These are phyloP conservation scores for Prenolepis imparis DNA, from an alignment of 2,888 invertebrate genomes.

Conservation along the genomic window DNA sequence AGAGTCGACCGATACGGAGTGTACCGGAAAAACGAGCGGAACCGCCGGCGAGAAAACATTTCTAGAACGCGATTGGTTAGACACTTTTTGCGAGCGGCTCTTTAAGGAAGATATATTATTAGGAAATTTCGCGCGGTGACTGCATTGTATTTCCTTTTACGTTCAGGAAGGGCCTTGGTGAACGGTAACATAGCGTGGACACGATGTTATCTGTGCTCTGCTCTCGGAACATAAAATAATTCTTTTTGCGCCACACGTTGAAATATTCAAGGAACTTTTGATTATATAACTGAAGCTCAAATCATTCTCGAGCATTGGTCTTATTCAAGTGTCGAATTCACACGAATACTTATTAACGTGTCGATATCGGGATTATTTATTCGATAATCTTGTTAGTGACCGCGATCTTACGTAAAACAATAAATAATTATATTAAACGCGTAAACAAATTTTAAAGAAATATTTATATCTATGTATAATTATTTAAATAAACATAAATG, in stretches of 20 bases:
- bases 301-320: conserved; percentile 7
- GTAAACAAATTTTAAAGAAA: conserved; percentile 4
- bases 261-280: background rate
- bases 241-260: background rate
- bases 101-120: conserved; percentile 66
- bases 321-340: background rate
- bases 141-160: conserved; percentile 52
- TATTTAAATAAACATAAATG: conserved; percentile 1
- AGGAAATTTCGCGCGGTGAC: conserved; percentile 46
- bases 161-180: conserved; percentile 45
- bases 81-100: conserved; percentile 60
- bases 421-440: conserved; percentile 1
- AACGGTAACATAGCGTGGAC: conserved; percentile 4
- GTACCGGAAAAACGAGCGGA: conserved; percentile 69
- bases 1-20: conserved; percentile 61
- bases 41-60: conserved; percentile 63
- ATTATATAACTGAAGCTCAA: background rate
- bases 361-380: conserved; percentile 14
- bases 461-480: background rate
- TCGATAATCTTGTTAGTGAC: background rate
- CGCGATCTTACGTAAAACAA: conserved; percentile 12
- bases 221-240: conserved; percentile 30
- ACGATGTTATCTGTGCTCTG: conserved; percentile 25
- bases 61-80: conserved; percentile 62
- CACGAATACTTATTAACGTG: conserved; percentile 6